Conservation (phyloP, 2,888 invertebrate species). For the Hyles lineata region DNA sequence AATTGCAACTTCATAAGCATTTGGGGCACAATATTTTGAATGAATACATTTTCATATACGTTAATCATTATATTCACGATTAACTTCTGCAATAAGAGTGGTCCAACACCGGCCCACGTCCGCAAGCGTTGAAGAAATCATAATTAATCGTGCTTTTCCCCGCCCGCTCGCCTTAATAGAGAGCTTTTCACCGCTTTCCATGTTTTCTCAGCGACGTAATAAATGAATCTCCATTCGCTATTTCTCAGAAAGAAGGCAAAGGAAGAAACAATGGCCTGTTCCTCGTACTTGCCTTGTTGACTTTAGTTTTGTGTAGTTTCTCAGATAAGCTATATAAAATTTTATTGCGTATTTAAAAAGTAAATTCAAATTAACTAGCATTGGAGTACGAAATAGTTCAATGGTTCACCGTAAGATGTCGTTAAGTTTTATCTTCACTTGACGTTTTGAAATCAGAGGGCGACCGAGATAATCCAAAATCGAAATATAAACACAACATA, state of each 20-base stretch:
- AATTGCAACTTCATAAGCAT: no score
- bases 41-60: not conserved
- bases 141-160: constrained; percentile 79
- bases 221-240: constrained; percentile 82
- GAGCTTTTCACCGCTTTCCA: constrained; percentile 76
- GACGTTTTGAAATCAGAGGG: not conserved
- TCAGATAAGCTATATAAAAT: not conserved
- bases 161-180: constrained; percentile 79
- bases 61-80: constrained; percentile 35
- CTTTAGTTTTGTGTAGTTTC: not conserved
- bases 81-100: constrained; percentile 53
- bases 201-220: constrained; percentile 80
- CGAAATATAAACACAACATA: no score
- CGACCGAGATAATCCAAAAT: not conserved
- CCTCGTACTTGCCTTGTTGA: constrained; percentile 43
- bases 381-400: not conserved
- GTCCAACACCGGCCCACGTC: constrained; percentile 57
- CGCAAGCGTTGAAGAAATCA: constrained; percentile 78
- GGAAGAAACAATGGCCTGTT: constrained; percentile 64
- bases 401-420: not conserved
- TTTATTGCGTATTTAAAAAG: not conserved
- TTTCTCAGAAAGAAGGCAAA: constrained; percentile 60
- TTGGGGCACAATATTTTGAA: no score
- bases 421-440: not conserved
- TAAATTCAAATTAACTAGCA: not conserved